Evolutionary conservation across 2,113 vertebrate species (phyloP), one percentile per base, ranked within the genome.

Genomic region (Lagopus leucura): DNA sequence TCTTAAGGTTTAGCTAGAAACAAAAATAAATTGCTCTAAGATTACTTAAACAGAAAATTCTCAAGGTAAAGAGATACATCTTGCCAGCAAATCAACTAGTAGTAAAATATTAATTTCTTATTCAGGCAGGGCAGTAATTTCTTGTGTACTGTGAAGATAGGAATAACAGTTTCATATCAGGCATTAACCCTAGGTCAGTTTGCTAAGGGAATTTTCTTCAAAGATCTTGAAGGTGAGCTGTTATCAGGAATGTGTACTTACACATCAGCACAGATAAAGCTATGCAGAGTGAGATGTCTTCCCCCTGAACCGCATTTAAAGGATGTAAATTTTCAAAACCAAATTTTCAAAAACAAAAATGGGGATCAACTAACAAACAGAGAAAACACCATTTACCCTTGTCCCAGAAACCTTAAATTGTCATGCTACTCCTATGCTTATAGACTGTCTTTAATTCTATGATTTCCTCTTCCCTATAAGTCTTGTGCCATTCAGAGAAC

Each of bases 41-140:
- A 82, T 75, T 69, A 89, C 74, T 89, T 85, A 86, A 92, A 73
- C n/a, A 84, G 50, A 90, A 90, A 84, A 58, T 70, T 69, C 72
- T 87, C 18, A 45, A 87, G 32, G 64, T 91, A 87, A 91, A 77
- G 60, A 85, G 58, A 70, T 87, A 47, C 92, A 76, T 82, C 64
- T 47, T 86, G 58, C 20, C 71, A 89, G 81, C 38, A 87, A 92
- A 92, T 52, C 60, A 82, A 60, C 55, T 13, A 9, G 0, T 71
- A 38, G 55, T 79, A 74, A 93, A 96, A 80, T 60, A 88, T 60
- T 95, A 63, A 91, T 92, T 95, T 93, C 78, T 82, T 80, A 58
- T 83, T 89, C 67, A 55, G 55, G 13, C 14, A 80, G 48, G 43
- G 73, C 80, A 95, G 65, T 83, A 89, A 47, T 74, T 92, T 92